Base-by-base conservation (phyloP, 2,113 vertebrate species). In the Globicephala melas region DNA sequence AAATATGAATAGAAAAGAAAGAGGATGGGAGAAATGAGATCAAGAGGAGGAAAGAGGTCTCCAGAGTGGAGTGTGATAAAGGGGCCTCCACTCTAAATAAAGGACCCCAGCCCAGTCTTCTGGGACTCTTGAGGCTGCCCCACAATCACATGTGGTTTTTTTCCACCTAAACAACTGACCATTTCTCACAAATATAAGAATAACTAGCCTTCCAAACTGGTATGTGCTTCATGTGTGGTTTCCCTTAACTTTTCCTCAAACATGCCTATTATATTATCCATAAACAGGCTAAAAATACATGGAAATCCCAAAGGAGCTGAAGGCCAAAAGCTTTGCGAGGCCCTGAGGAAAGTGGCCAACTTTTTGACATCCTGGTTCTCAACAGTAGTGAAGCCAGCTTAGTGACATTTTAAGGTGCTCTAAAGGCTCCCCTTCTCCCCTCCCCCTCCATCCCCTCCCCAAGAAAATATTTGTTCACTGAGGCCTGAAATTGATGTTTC, bases 251-350 rank as follows among this genome's bases (percentile, higher is more conserved):
- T 95, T 95, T 93, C 79, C 83, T 96, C 96, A 92, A 97, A 84
- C 94, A 92, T 88, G 92, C 89, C 94, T 94, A 55, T 95, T 96
- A 62, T 44, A 47, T 93, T 96, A 96, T 93, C 94, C 31, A 87
- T 36, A 97, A 97, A 97, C 96, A 96, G 70, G 28, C 96, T 97
- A 98, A 97, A 98, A 98, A 98, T 97, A 98, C 70, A 62, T 41
- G 21, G 44, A 93, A 97, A 74, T 97, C 94, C 84, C 96, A 77
- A 95, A 95, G 97, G 96, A 97, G n/a, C 68, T 81, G 26, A 95
- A 96, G 77, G 95, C 86, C 74, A 87, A 96, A 50, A 67, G 18
- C 33, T 90, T 80, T 90, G 50, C 80, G 89, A 70, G 70, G 94
- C 83, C 67, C 28, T 83, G 28, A 93, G 95, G 76, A 95, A 92